Percentiles rank a stretch among this genome's conserved stretches.
phyloP scores from a whole-genome alignment of 2,113 vertebrate genomes.

The Psettodes erumei region DNA sequence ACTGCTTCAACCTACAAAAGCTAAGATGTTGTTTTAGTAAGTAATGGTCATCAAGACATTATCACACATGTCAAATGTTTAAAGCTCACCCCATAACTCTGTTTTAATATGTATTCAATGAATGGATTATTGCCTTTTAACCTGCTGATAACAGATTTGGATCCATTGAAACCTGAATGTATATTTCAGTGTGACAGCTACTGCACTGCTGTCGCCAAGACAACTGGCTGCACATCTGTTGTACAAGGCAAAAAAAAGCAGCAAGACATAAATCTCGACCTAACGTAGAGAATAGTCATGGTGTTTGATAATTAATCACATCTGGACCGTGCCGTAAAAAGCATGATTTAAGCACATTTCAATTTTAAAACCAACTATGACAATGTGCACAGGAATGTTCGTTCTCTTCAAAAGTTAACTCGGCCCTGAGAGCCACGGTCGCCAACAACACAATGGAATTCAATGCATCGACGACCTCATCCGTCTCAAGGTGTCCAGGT shows the following conservation, averaged over 20 bases:
- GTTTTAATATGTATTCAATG: neutral
- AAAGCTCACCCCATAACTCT: constrained; percentile 6
- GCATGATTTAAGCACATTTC: neutral
- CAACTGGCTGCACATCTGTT: constrained; percentile 6
- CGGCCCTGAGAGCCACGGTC: constrained; percentile 33
- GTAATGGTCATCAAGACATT: constrained; percentile 5
- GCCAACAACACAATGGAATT: constrained; percentile 76
- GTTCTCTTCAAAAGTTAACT: constrained; percentile 50
- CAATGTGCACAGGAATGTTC: constrained; percentile 27
- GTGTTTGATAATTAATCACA: constrained; percentile 6
- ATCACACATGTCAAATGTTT: constrained; percentile 4
- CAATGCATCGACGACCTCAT: constrained; percentile 79
- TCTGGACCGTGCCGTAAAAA: neutral
- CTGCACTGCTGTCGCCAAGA: neutral
- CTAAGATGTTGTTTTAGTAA: neutral
- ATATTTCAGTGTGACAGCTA: neutral
- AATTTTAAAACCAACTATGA: neutral
- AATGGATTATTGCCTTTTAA: neutral
- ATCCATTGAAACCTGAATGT: neutral
- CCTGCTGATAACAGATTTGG: neutral
- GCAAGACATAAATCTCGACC: neutral
- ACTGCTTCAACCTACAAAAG: too few species aligned
- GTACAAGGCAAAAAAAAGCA: constrained; percentile 13
- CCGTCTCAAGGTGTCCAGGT: constrained; percentile 75
- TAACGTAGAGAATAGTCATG: neutral